Percentiles rank a stretch among this genome's conserved stretches.
Evolutionary conservation across 2,888 invertebrate genomes (phyloP).

Genomic region (Agonopterix subpropinquella): DNA sequence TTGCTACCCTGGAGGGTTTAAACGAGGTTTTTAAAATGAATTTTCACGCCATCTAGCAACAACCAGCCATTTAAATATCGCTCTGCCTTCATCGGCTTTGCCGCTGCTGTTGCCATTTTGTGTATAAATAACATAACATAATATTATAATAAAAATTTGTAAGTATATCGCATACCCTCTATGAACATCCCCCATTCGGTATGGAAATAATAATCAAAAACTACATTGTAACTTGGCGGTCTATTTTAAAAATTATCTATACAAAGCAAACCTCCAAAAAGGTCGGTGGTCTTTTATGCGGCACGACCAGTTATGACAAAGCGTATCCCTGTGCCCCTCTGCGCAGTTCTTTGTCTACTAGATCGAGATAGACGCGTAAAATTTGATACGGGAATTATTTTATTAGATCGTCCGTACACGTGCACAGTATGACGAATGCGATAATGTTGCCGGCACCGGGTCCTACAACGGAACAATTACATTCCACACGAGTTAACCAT

Average conservation of each 20-base stretch:
- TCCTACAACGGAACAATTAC: slow-evolving; percentile 62
- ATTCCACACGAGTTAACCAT: slow-evolving; percentile 69
- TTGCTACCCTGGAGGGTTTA: slow-evolving; percentile 34
- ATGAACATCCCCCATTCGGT: slow-evolving; percentile 1
- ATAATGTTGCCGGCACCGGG: slow-evolving; percentile 58
- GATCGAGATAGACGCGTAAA: slow-evolving; percentile 72
- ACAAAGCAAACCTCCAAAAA: slow-evolving; percentile 54
- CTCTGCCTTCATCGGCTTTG: slow-evolving; percentile 5
- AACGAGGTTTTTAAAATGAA: slow-evolving; percentile 36
- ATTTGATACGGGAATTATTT: slow-evolving; percentile 75
- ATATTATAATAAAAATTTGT: neutral
- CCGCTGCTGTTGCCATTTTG: neutral
- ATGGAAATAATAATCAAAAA: slow-evolving; percentile 21
- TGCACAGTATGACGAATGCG: slow-evolving; percentile 72
- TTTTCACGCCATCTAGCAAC: slow-evolving; percentile 15
- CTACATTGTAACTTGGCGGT: slow-evolving; percentile 41
- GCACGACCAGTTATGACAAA: slow-evolving; percentile 68
- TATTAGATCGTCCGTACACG: slow-evolving; percentile 72
- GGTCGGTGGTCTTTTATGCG: slow-evolving; percentile 59
- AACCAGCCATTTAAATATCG: slow-evolving; percentile 12
- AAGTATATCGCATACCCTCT: neutral
- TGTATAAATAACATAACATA: too few species aligned
- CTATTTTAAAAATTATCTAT: slow-evolving; percentile 46
- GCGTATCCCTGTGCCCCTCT: slow-evolving; percentile 58
- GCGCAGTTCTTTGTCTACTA: slow-evolving; percentile 62